Evolutionary conservation across 1,140 invertebrate species (phyloP).

Genomic region (Drosophila mayri): DNA sequence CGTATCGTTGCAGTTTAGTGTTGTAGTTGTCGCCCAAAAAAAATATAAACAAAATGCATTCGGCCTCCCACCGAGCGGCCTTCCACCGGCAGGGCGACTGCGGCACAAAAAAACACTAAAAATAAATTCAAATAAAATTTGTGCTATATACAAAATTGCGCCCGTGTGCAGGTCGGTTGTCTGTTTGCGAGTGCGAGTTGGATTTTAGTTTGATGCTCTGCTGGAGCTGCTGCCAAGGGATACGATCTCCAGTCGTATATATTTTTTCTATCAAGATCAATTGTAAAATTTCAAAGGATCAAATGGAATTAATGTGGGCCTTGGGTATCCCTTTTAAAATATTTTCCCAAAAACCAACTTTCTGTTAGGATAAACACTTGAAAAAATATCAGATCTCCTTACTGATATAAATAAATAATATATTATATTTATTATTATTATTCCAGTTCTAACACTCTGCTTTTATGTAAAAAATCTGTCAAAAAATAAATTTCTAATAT

Average conservation of each 20-base stretch:
- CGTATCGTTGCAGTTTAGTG: conserved; percentile 44
- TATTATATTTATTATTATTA: not conserved
- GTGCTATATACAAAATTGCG: conserved; percentile 69
- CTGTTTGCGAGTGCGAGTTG: conserved; percentile 20
- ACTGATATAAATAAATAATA: no score
- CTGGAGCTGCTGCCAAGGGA: conserved; percentile 46
- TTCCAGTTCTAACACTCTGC: not conserved
- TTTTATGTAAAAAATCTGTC: not conserved
- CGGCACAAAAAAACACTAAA: conserved; percentile 62
- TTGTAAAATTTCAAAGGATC: not conserved
- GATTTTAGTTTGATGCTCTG: conserved; percentile 66
- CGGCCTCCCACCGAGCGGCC: not conserved
- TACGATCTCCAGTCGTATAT: conserved; percentile 20
- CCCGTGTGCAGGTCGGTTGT: conserved; percentile 15
- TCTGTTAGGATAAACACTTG: not conserved
- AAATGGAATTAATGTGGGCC: not conserved
- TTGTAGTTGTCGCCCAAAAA: conserved; percentile 66
- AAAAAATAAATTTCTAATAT: conserved; percentile 10
- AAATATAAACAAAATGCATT: conserved; percentile 73
- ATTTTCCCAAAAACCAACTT: not conserved
- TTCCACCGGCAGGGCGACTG: not conserved
- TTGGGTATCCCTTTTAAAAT: not conserved
- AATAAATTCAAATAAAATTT: conserved; percentile 80
- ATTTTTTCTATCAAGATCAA: not conserved
- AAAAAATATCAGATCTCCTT: not conserved